Evolutionary conservation across 2,888 invertebrate genomes (phyloP).

Genomic region (Ischnura elegans): DNA sequence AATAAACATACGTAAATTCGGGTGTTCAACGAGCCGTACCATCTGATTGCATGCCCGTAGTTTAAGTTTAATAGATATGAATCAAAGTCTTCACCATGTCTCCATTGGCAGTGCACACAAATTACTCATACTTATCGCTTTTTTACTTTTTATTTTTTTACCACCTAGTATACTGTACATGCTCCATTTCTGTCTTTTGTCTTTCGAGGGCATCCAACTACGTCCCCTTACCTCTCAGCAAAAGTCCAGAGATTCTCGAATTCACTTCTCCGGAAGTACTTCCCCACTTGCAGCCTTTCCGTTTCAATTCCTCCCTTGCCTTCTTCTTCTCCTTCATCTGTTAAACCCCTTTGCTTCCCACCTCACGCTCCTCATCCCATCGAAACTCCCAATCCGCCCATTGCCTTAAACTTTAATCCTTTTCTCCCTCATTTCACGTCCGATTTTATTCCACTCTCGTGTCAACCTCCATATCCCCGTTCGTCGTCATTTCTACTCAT

Average conservation of each 20-base stretch:
- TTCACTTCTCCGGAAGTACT: background rate
- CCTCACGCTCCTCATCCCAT: background rate
- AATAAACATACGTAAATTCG: too few relatives aligned
- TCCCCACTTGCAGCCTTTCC: background rate
- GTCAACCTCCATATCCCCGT: background rate
- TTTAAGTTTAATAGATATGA: too few relatives aligned
- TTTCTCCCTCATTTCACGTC: background rate
- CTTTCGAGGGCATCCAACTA: background rate
- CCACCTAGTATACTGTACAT: too few relatives aligned
- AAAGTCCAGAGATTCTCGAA: background rate
- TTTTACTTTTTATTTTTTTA: too few relatives aligned
- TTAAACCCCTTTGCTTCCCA: background rate
- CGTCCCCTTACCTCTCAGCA: background rate
- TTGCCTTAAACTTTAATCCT: constrained; percentile 16
- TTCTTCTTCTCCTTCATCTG: background rate
- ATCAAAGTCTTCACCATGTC: too few relatives aligned
- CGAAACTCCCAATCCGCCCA: background rate
- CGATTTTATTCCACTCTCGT: background rate
- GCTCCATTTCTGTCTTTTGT: background rate
- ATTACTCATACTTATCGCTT: background rate
- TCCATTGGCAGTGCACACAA: too few relatives aligned
- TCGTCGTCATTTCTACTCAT: background rate
- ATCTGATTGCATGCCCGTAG: too few relatives aligned
- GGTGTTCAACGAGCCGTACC: too few relatives aligned
- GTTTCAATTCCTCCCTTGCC: background rate